Base-by-base conservation (phyloP, 2,888 invertebrate species). In the Microctonus brassicae region DNA sequence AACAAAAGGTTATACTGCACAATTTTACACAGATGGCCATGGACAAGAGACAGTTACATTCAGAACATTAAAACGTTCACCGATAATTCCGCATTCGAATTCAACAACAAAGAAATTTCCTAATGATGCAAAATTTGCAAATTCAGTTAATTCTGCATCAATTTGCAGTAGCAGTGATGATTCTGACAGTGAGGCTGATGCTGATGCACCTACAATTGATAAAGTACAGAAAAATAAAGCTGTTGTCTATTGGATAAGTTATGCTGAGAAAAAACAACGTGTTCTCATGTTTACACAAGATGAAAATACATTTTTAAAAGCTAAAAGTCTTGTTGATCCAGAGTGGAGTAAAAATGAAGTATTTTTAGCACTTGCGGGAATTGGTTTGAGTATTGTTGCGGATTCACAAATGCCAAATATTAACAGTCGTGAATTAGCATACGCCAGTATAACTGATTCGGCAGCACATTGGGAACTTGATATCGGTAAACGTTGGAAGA, bases 401-500 rank as follows among this genome's bases (percentile, higher is more conserved):
- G 72, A 72, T 24, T 63, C 67, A 13, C 57, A 65, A 34, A 66
- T 34, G 24, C 60, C 62, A 17, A 67, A 62, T 34, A 62, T 52
- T 17, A 67, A 63, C 10, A 86, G 88, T 0, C 91, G 90, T 76
- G 95, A 95, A 84, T 88, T 95, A 62, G 90, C 94, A 0, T 93
- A 94, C 77, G 84, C 92, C 0, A 93, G 93, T 76, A 78, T 94
- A 22, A 89, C 90, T 0, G 93, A 94, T 79, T 91, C 92, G 0
- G 90, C 94, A 0, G 93, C 95, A 0, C 89, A 93, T 72, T 95
- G 95, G 95, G 94, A 95, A 85, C 93, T 95, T 1, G 93, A 93
- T 80, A 93, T 95, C 0, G 93, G 93, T 20, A 92, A 93, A 78
- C 92, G 92, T 81, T 95, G 95, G 95, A 95, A 94, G 84, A 91